A percentile compares a stretch with the other conserved stretches of the same genome.
Conservation (phyloP, 1,140 invertebrate species). For the Lineus longissimus region DNA sequence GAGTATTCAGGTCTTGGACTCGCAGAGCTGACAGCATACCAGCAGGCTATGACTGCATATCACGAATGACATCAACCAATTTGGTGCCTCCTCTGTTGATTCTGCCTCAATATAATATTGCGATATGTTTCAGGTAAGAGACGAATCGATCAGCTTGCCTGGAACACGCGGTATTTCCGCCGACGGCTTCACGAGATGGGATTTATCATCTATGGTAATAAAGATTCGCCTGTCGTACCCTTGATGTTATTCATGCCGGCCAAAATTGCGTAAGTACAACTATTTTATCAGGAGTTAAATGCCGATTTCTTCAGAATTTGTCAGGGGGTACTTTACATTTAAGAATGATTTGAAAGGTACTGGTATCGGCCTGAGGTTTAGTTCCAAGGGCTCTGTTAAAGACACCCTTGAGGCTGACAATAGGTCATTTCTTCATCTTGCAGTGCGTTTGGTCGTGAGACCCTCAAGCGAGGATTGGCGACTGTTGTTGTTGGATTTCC, state of each 20-base stretch:
- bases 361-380: neutral
- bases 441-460: slow-evolving; percentile 78
- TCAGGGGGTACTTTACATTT: neutral
- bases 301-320: too few relatives aligned
- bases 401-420: too few relatives aligned
- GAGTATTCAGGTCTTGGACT: too few relatives aligned
- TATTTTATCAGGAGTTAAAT: neutral
- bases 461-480: slow-evolving; percentile 79
- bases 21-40: too few relatives aligned
- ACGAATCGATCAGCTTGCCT: slow-evolving; percentile 71
- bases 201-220: slow-evolving; percentile 93
- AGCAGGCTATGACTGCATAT: too few relatives aligned
- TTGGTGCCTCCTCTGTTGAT: too few relatives aligned
- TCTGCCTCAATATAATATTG: too few relatives aligned
- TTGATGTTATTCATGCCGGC: slow-evolving; percentile 90
- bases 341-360: neutral
- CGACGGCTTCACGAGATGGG: slow-evolving; percentile 81
- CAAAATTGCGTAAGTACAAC: slow-evolving; percentile 74
- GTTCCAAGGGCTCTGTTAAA: neutral
- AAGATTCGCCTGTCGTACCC: slow-evolving; percentile 94
- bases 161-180: slow-evolving; percentile 86
- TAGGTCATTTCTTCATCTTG: slow-evolving; percentile 24
- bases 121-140: slow-evolving; percentile 58
- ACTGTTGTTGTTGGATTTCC: slow-evolving; percentile 96
- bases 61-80: too few relatives aligned